Percentiles rank a stretch among this genome's conserved stretches.
Conservation (phyloP, 2,797 vertebrate species). For the Anas georgica region DNA sequence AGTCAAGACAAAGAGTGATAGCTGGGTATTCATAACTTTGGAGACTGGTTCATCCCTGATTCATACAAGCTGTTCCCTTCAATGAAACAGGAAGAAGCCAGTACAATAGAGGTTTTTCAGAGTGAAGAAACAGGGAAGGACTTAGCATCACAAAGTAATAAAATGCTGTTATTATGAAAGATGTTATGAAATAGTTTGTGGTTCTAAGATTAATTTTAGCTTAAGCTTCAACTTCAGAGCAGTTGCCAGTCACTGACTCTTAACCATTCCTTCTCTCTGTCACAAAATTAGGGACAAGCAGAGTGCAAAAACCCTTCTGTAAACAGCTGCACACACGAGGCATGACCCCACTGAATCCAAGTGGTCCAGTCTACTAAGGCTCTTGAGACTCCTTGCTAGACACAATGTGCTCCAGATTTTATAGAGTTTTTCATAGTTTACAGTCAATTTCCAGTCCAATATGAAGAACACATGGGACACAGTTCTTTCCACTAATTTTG, state of each 20-base stretch:
- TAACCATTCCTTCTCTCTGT: background rate
- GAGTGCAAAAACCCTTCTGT: background rate
- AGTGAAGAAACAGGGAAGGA: slow-evolving; percentile 23
- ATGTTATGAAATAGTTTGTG: slow-evolving; percentile 56
- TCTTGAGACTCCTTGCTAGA: background rate
- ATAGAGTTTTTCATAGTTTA: background rate
- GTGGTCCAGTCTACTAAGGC: background rate
- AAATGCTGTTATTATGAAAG: slow-evolving; percentile 57
- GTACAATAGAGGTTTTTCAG: slow-evolving; percentile 55
- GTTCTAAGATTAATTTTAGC: slow-evolving; percentile 61
- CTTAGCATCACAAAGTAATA: slow-evolving; percentile 44
- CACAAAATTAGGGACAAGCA: background rate
- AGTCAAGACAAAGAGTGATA: slow-evolving; percentile 2
- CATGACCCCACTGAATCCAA: background rate
- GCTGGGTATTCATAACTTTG: slow-evolving; percentile 5
- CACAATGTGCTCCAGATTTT: background rate
- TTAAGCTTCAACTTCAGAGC: background rate
- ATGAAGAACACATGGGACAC: background rate
- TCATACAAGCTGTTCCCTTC: slow-evolving; percentile 63
- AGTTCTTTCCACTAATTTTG: background rate
- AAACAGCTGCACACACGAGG: background rate
- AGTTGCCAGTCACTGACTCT: background rate
- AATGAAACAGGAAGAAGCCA: slow-evolving; percentile 58
- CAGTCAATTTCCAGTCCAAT: background rate
- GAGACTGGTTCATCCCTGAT: slow-evolving; percentile 38